Evolutionary conservation across 2,888 invertebrate genomes (phyloP).

Genomic region (Petrolisthes manimaculis): DNA sequence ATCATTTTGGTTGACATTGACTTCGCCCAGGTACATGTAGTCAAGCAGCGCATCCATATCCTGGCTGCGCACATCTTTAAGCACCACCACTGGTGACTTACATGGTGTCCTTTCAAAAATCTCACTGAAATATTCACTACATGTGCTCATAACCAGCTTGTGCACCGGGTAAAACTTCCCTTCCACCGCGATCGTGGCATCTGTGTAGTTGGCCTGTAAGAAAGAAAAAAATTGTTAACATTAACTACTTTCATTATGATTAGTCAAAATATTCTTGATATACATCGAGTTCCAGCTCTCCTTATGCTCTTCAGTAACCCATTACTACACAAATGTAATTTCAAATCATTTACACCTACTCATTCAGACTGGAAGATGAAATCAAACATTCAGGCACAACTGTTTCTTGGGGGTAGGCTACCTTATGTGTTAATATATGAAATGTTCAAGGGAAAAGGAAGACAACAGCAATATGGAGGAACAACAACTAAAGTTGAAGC

Average conservation of each 20-base stretch:
- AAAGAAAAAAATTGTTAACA: background rate
- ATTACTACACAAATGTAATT: background rate
- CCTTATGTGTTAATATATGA: too few species aligned
- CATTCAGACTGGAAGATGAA: too few species aligned
- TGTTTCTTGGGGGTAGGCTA: too few species aligned
- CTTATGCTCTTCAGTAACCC: background rate
- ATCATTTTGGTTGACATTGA: constrained; percentile 63
- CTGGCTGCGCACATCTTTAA: constrained; percentile 64
- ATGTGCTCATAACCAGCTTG: constrained; percentile 62
- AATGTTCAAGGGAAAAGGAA: too few species aligned
- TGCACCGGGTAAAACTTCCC: constrained; percentile 60
- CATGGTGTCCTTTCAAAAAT: constrained; percentile 62
- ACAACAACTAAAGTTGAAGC: too few species aligned
- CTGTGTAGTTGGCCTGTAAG: constrained; percentile 57
- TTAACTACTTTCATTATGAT: background rate
- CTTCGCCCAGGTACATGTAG: constrained; percentile 62
- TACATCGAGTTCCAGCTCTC: background rate
- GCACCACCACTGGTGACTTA: constrained; percentile 62
- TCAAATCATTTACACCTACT: background rate
- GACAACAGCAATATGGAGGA: too few species aligned
- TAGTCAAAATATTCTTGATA: background rate
- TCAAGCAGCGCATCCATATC: constrained; percentile 61
- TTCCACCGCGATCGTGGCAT: constrained; percentile 62
- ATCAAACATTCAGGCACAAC: too few species aligned
- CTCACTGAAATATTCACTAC: constrained; percentile 63